Evolutionary conservation across 2,888 invertebrate genomes (phyloP).

Genomic region (Galeopsomyia nigrocyanea): DNA sequence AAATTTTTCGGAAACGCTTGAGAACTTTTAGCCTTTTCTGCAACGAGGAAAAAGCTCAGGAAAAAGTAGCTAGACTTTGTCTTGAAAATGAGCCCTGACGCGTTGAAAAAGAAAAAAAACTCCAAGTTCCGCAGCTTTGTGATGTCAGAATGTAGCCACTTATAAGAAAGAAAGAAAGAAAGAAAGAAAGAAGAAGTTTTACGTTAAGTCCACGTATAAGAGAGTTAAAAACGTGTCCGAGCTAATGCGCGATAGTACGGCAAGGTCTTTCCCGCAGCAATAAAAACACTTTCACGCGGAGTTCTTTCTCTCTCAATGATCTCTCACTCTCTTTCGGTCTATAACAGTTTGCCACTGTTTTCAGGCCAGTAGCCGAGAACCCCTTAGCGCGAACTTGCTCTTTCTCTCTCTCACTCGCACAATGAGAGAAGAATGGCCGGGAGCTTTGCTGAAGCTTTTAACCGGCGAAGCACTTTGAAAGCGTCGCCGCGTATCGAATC

Average conservation of each 20-base stretch:
- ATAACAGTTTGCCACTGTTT: slow-evolving; percentile 8
- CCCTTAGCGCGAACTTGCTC: slow-evolving; percentile 23
- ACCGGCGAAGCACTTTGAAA: background rate
- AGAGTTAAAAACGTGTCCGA: slow-evolving; percentile 15
- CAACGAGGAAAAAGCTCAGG: too few species aligned
- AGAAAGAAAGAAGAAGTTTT: too few species aligned
- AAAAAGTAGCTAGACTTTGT: too few species aligned
- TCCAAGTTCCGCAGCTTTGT: background rate
- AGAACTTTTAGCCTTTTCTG: too few species aligned
- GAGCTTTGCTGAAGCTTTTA: background rate
- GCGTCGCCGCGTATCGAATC: slow-evolving; percentile 41
- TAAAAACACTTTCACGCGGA: slow-evolving; percentile 34
- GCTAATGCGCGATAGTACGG: slow-evolving; percentile 30
- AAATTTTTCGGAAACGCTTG: slow-evolving; percentile 11
- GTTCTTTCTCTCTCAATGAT: slow-evolving; percentile 27
- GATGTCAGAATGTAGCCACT: background rate
- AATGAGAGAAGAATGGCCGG: background rate
- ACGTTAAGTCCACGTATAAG: too few species aligned
- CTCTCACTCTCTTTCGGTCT: background rate
- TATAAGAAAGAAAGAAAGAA: too few species aligned
- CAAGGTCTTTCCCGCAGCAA: slow-evolving; percentile 38
- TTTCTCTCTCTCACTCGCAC: slow-evolving; percentile 6
- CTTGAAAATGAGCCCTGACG: too few species aligned
- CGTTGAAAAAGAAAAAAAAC: too few species aligned
- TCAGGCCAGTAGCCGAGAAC: slow-evolving; percentile 15